Base-by-base conservation (phyloP, 2,888 invertebrate species). In the Dryobota labecula region DNA sequence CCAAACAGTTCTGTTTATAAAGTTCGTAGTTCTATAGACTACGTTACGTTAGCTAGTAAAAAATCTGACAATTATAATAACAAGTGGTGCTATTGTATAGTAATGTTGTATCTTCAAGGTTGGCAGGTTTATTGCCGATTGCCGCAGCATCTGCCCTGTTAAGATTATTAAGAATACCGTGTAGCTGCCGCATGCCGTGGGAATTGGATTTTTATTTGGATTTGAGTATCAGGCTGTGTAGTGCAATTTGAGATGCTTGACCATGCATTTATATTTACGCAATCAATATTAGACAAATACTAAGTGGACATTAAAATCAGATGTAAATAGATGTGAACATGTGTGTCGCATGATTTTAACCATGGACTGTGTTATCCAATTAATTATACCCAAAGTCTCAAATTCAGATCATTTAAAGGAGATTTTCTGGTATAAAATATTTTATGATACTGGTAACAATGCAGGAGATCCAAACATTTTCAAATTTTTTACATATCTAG, bases 21-120 rank as follows among this genome's bases (percentile, higher is more conserved):
- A 54, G 53, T 24, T 78, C 8, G 24, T 74, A 18, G 36, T 49
- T 36, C 47, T 8, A 30, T 41, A 30, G 33, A 43, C 11, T 33
- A 45, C 20, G 57, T 43, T 66, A 74, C 41, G 53, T 36, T 65
- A 54, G 45, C 64, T 73, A 11, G 67, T 70, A 81, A 84, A 86
- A 84, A 83, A 77, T 49, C 49, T 1, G 65, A 53, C 70, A 74
- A 80, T 85, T 76, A 80, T 77, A 65, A 69, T 75, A 70, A 60
- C 57, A 49, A 68, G 66, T 71, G 56, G 56, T 70, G 62, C 65
- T 76, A 70, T 86, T 80, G 53, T 73, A 45, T 68, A 45, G 67
- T 70, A 74, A 83, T 58, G 75, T 69, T 72, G 77, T 80, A 58
- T 71, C 43, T 80, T 82, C 86, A 86, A 86, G 86, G 86, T 43